These are phyloP conservation scores for Brachynemurus nebulosus DNA, from an alignment of 2,888 invertebrate species.

Conservation along the genomic window DNA sequence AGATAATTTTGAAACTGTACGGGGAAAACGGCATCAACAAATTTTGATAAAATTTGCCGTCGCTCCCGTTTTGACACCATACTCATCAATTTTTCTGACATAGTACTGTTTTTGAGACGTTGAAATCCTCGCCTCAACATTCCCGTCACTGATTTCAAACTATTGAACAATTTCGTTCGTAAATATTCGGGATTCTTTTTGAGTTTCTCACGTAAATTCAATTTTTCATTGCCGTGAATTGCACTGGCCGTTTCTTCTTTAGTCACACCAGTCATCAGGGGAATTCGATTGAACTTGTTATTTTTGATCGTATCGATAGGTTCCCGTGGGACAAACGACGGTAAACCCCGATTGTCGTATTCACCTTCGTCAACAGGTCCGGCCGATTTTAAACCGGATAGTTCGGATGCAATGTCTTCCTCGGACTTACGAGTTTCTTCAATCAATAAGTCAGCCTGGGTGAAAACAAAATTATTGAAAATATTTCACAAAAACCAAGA, in stretches of 20 bases:
- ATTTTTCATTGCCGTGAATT: conserved; percentile 36
- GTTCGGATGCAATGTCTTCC: conserved; percentile 45
- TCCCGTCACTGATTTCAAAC: conserved; percentile 29
- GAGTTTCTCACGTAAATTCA: conserved; percentile 29
- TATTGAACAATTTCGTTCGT: conserved; percentile 29
- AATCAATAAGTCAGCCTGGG: conserved; percentile 44
- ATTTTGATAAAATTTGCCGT: background rate
- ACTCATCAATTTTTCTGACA: too few species aligned
- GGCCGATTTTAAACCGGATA: conserved; percentile 45
- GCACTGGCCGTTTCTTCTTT: conserved; percentile 56
- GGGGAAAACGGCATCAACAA: conserved; percentile 16
- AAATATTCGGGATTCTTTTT: conserved; percentile 30
- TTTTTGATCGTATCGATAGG: conserved; percentile 45
- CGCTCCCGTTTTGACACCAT: too few species aligned
- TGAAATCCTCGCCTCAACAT: conserved; percentile 18
- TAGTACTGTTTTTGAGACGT: background rate
- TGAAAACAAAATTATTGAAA: conserved; percentile 1
- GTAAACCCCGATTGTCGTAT: conserved; percentile 51
- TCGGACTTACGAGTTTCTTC: conserved; percentile 41
- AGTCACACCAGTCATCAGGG: conserved; percentile 57
- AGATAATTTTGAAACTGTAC: conserved; percentile 28
- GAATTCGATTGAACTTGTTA: conserved; percentile 41
- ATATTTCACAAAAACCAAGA: background rate
- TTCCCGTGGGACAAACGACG: conserved; percentile 46
- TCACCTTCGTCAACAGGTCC: conserved; percentile 54